Evolutionary conservation across 2,113 vertebrate species (phyloP).

Genomic region (Recurvirostra avosetta): DNA sequence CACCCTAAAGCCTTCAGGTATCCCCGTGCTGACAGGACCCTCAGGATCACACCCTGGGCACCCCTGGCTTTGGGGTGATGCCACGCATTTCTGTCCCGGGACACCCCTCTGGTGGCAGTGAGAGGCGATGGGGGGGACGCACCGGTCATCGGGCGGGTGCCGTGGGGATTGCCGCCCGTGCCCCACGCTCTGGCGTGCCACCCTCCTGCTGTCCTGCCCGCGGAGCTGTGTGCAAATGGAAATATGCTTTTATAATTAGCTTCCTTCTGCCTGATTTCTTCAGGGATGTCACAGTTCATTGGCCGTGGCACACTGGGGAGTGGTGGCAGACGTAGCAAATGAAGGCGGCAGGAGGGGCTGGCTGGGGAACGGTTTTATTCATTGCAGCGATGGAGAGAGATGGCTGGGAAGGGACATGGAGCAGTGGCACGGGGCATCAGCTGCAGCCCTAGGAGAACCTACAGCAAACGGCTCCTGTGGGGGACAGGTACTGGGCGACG

Average conservation of each 20-base stretch:
- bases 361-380: not conserved
- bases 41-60: not conserved
- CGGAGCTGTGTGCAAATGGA: not conserved
- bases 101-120: rapidly evolving
- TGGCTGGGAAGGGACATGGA: not conserved
- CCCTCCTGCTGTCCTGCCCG: not conserved
- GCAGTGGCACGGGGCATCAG: not conserved
- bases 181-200: not conserved
- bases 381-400: not conserved
- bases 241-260: not conserved
- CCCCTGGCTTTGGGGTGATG: not conserved
- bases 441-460: not conserved
- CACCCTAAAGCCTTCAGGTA: not conserved
- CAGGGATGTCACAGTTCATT: not conserved
- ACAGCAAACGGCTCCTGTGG: not conserved
- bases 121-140: rapidly evolving
- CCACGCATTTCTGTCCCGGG: not conserved
- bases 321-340: not conserved
- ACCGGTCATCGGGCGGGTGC: rapidly evolving
- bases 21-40: not conserved
- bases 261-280: not conserved
- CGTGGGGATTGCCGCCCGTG: rapidly evolving
- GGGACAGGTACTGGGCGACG: not conserved
- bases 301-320: not conserved
- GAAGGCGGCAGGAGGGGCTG: not conserved